Conservation (phyloP, 1,140 invertebrate species). For the Ostrea edulis region DNA sequence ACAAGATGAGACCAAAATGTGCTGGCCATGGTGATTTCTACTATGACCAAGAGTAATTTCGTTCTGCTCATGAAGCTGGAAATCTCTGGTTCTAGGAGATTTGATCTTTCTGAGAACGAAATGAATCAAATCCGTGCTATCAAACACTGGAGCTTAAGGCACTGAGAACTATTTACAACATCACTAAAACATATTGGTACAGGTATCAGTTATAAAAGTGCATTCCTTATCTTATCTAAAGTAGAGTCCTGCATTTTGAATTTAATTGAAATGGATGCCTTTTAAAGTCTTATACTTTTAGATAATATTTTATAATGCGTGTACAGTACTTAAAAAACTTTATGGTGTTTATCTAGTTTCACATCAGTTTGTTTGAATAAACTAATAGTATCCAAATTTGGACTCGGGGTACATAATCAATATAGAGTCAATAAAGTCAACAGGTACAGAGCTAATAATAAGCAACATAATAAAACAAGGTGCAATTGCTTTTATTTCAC, state of each 20-base stretch:
- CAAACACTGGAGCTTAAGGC: neutral
- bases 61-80: slow-evolving; percentile 23
- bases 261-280: too few species aligned
- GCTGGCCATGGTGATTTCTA: neutral
- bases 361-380: neutral
- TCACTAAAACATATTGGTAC: neutral
- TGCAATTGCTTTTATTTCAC: slow-evolving; percentile 23
- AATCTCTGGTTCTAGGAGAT: neutral
- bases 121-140: neutral
- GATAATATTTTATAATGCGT: too few species aligned
- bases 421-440: neutral
- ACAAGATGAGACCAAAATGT: neutral
- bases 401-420: neutral
- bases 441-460: slow-evolving; percentile 22
- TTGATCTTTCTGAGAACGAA: neutral
- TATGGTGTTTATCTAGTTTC: too few species aligned
- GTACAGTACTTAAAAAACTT: too few species aligned
- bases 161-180: neutral
- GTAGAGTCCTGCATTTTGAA: too few species aligned
- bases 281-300: too few species aligned
- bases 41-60: slow-evolving; percentile 5
- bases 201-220: too few species aligned
- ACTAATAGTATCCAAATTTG: neutral
- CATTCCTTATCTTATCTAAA: too few species aligned
- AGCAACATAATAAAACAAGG: neutral